These are phyloP conservation scores for Antheraea pernyi DNA, from an alignment of 1,140 invertebrate species.

Conservation along the genomic window DNA sequence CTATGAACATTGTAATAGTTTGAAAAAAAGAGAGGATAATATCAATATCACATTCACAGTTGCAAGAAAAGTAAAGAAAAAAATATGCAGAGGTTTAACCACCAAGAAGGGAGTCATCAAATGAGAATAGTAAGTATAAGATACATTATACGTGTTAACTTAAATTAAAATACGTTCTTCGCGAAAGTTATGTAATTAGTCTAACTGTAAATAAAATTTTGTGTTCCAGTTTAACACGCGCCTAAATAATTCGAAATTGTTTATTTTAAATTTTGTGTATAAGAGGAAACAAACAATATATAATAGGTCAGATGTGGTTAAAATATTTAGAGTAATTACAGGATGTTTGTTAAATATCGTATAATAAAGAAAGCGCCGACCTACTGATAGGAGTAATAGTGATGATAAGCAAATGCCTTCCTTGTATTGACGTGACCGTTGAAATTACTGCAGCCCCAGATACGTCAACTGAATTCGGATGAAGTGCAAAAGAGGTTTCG, in stretches of 20 bases:
- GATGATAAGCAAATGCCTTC: neutral
- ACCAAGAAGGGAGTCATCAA: no score
- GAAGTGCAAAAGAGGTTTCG: conserved; percentile 57
- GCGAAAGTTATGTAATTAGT: neutral
- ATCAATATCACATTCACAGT: no score
- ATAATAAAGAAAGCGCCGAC: neutral
- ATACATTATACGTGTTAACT: neutral
- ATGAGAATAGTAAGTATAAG: no score
- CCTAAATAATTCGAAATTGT: neutral
- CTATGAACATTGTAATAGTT: no score
- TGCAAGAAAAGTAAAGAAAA: no score
- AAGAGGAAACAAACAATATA: neutral
- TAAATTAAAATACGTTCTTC: neutral
- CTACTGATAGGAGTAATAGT: neutral
- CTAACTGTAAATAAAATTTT: neutral
- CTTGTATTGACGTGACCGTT: neutral
- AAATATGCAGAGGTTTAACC: no score
- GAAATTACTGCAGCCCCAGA: conserved; percentile 31
- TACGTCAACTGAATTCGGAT: conserved; percentile 42
- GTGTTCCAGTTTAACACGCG: neutral
- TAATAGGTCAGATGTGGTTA: neutral
- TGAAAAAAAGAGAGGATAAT: no score
- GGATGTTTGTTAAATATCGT: neutral
- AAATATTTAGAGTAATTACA: neutral
- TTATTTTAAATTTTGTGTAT: conserved; percentile 1